Percentiles rank a stretch among this genome's conserved stretches.
Evolutionary conservation across 1,140 invertebrate genomes (phyloP).

Genomic region (Lamellibrachia luymesi): DNA sequence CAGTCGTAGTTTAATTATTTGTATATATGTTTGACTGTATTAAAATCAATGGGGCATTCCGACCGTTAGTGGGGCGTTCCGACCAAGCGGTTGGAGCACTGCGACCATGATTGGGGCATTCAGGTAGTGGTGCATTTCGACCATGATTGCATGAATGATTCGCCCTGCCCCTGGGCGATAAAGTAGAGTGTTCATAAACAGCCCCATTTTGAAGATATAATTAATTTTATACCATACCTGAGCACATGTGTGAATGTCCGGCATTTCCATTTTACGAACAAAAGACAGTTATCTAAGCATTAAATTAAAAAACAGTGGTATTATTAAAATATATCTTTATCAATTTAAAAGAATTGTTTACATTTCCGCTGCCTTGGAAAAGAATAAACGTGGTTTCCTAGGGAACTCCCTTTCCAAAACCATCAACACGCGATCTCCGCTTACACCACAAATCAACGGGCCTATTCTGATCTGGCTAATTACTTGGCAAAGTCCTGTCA

Average conservation of each 20-base stretch:
- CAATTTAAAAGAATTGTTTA: background rate
- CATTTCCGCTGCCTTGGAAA: background rate
- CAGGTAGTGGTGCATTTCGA: too few relatives aligned
- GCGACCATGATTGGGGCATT: too few relatives aligned
- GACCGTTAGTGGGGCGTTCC: too few relatives aligned
- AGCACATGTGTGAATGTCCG: constrained; percentile 12
- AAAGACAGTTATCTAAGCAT: background rate
- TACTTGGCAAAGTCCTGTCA: too few relatives aligned
- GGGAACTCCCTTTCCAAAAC: background rate
- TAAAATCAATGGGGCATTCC: too few relatives aligned
- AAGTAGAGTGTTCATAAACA: background rate
- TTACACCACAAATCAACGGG: background rate
- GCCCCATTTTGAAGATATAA: background rate
- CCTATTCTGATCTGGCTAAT: too few relatives aligned
- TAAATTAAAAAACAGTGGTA: background rate
- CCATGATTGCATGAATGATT: too few relatives aligned
- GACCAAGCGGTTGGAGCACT: too few relatives aligned
- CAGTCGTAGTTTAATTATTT: too few relatives aligned
- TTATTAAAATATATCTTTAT: background rate
- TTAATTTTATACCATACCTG: background rate
- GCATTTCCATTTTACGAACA: background rate
- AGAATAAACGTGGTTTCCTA: background rate
- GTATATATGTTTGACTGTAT: too few relatives aligned
- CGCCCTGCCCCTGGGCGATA: background rate
- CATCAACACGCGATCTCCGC: background rate